Percentiles rank a stretch among this genome's conserved stretches.
phyloP scores from a whole-genome alignment of 2,888 invertebrate species.

The Acheta domesticus region DNA sequence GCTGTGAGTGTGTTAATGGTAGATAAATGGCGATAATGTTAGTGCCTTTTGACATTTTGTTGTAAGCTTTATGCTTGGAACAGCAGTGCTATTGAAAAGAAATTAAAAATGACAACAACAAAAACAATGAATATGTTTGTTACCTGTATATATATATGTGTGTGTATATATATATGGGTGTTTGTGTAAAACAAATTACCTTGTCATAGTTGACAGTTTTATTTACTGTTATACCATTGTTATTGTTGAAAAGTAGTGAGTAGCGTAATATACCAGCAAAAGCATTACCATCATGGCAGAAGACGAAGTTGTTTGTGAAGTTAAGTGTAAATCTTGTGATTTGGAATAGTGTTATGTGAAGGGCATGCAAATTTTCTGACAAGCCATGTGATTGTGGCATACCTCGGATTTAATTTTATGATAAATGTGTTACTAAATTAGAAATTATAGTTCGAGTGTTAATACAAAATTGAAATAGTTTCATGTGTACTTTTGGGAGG shows the following conservation, averaged over 20 bases:
- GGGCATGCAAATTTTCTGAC: neutral
- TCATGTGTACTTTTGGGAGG: too few relatives aligned
- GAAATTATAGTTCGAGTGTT: neutral
- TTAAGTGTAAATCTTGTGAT: neutral
- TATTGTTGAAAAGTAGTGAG: neutral
- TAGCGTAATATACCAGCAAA: neutral
- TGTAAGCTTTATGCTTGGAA: neutral
- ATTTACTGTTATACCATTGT: neutral
- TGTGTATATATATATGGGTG: neutral
- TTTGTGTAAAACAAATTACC: slow-evolving; percentile 5
- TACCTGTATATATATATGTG: neutral
- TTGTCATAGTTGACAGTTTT: slow-evolving; percentile 22
- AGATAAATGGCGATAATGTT: slow-evolving; percentile 12
- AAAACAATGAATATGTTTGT: neutral
- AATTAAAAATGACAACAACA: neutral
- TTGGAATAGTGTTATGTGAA: neutral
- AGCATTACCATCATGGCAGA: neutral
- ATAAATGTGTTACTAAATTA: neutral
- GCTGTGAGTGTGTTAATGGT: slow-evolving; percentile 11
- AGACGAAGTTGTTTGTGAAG: neutral
- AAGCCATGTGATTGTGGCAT: slow-evolving; percentile 18
- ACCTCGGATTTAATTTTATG: neutral
- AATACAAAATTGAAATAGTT: neutral
- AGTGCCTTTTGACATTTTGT: slow-evolving; percentile 18
- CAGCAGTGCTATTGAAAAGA: neutral